Percentiles rank a stretch among this genome's conserved stretches.
Conservation (phyloP, 2,797 vertebrate species). For the Cottoperca gobio region DNA sequence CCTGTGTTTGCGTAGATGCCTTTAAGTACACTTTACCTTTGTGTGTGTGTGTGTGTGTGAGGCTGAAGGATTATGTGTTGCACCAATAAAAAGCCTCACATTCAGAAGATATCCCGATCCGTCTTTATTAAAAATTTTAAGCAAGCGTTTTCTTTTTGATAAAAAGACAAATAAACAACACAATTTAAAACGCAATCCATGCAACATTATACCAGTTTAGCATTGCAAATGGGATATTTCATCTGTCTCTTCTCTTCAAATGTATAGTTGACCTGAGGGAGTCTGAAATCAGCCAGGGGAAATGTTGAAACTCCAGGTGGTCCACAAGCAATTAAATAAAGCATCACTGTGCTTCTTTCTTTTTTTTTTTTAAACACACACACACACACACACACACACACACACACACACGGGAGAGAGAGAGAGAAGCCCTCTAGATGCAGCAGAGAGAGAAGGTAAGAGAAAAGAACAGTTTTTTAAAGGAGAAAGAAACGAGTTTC, state of each 20-base stretch:
- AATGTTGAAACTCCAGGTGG: conserved; percentile 78
- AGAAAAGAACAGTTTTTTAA: conserved; percentile 16
- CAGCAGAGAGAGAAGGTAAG: conserved; percentile 16
- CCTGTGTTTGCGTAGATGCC: conserved; percentile 39
- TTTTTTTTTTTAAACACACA: conserved; percentile 66
- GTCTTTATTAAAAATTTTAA: conserved; percentile 38
- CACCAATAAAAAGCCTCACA: conserved; percentile 18
- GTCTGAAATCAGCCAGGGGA: conserved; percentile 74
- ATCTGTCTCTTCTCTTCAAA: conserved; percentile 52
- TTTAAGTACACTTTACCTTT: conserved; percentile 22
- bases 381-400: conserved; percentile 42
- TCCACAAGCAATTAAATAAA: conserved; percentile 84
- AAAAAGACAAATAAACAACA: neutral
- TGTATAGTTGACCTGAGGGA: conserved; percentile 68
- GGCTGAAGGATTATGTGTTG: neutral
- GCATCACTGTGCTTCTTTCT: conserved; percentile 72
- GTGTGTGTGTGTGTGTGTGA: conserved; percentile 18
- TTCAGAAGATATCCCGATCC: conserved; percentile 17
- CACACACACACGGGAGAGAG: conserved; percentile 21
- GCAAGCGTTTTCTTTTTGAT: neutral
- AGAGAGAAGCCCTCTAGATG: conserved; percentile 38
- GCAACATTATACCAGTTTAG: conserved; percentile 38
- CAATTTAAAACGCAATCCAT: conserved; percentile 13
- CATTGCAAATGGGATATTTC: conserved; percentile 57
- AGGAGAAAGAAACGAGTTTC: conserved; percentile 60